phyloP scores from a whole-genome alignment of 2,888 invertebrate genomes.

The Leucozona laternaria region DNA sequence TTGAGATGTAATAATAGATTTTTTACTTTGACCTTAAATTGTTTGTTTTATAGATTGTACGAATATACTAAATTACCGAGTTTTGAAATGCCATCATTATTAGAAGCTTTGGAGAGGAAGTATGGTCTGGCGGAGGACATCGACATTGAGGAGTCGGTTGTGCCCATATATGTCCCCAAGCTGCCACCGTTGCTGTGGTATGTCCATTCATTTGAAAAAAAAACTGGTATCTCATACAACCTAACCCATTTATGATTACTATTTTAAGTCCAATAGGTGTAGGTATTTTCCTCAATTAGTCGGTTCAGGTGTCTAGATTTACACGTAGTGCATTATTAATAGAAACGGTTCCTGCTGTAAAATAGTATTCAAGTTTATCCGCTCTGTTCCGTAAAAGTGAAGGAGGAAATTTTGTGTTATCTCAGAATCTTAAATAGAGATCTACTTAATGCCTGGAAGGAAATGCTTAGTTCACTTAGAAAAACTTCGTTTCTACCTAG shows the following conservation, averaged over 20 bases:
- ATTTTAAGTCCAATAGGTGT: background rate
- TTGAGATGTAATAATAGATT: constrained; percentile 22
- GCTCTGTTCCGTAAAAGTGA: no score
- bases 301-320: background rate
- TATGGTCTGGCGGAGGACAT: constrained; percentile 90
- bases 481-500: no score
- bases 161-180: constrained; percentile 94
- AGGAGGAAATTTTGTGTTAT: no score
- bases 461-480: no score
- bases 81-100: constrained; percentile 90
- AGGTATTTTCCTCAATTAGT: background rate
- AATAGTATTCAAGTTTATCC: no score
- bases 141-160: constrained; percentile 84
- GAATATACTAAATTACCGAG: constrained; percentile 15
- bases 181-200: constrained; percentile 87
- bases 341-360: no score
- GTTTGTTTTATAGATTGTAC: constrained; percentile 27
- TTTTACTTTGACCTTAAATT: background rate
- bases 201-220: constrained; percentile 8
- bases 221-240: background rate
- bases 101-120: constrained; percentile 95
- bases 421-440: no score
- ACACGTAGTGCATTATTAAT: no score
- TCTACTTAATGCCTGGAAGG: no score
- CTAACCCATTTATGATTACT: background rate